Percentiles rank a stretch among this genome's conserved stretches.
phyloP scores from a whole-genome alignment of 2,113 vertebrate genomes.

The Pelobates fuscus region DNA sequence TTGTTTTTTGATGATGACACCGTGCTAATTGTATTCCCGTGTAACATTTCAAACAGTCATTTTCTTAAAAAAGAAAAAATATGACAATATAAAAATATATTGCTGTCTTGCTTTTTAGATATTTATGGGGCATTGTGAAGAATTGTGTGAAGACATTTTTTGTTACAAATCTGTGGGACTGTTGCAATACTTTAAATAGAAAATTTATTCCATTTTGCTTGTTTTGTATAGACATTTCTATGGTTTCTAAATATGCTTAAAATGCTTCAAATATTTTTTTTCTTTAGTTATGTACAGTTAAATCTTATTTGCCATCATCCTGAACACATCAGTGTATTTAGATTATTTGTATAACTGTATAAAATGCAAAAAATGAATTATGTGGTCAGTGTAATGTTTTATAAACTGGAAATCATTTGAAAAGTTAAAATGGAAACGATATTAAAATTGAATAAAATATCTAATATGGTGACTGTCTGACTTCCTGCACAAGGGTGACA shows the following conservation, averaged over 20 bases:
- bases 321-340: slow-evolving; percentile 81
- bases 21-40: slow-evolving; percentile 78
- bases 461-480: slow-evolving; percentile 51
- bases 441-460: slow-evolving; percentile 81
- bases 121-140: slow-evolving; percentile 78
- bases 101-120: slow-evolving; percentile 79
- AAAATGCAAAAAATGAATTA: slow-evolving; percentile 77
- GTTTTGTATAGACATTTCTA: slow-evolving; percentile 87
- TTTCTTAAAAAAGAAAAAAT: slow-evolving; percentile 68
- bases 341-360: slow-evolving; percentile 94
- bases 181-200: slow-evolving; percentile 96
- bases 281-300: slow-evolving; percentile 76
- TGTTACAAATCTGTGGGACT: slow-evolving; percentile 89
- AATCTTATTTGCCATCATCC: slow-evolving; percentile 78
- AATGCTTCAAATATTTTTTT: too few relatives aligned
- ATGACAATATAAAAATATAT: slow-evolving; percentile 57
- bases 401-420: slow-evolving; percentile 88
- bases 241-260: slow-evolving; percentile 86
- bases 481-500: not conserved
- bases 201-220: slow-evolving; percentile 85
- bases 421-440: slow-evolving; percentile 80
- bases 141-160: slow-evolving; percentile 80
- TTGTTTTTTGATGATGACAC: slow-evolving; percentile 74
- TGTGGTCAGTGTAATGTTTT: slow-evolving; percentile 86
- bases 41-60: slow-evolving; percentile 79